phyloP scores from a whole-genome alignment of 2,888 invertebrate genomes.

The Melieria omissa region DNA sequence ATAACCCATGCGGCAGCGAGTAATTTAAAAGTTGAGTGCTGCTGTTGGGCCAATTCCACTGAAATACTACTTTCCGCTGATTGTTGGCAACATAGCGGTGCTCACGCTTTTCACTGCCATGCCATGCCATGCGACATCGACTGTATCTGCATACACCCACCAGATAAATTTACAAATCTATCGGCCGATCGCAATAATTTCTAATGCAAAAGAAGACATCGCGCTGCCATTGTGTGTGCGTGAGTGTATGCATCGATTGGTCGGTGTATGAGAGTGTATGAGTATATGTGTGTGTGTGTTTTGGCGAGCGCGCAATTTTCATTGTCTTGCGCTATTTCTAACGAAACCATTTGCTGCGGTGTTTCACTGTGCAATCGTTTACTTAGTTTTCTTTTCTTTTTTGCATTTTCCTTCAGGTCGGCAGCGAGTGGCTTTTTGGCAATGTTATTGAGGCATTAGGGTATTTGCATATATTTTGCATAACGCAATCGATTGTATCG shows the following conservation, averaged over 20 bases:
- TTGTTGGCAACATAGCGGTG: neutral
- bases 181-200: constrained; percentile 55
- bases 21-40: constrained; percentile 40
- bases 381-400: constrained; percentile 8
- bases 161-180: constrained; percentile 61
- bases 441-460: constrained; percentile 47
- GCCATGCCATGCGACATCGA: neutral
- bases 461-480: constrained; percentile 65
- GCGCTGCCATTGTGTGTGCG: constrained; percentile 33
- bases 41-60: constrained; percentile 23
- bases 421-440: neutral
- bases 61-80: constrained; percentile 2
- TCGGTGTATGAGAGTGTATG: constrained; percentile 5
- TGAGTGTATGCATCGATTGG: constrained; percentile 24
- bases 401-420: constrained; percentile 1
- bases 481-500: constrained; percentile 66
- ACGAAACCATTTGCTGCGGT: constrained; percentile 38
- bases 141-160: constrained; percentile 47
- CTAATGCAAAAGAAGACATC: constrained; percentile 51
- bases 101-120: constrained; percentile 12
- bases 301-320: constrained; percentile 13
- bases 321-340: constrained; percentile 31
- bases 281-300: constrained; percentile 35
- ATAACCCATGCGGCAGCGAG: constrained; percentile 29
- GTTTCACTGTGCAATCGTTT: neutral